Evolutionary conservation across 2,797 vertebrate genomes (phyloP).

Genomic region (Mus minutoides): DNA sequence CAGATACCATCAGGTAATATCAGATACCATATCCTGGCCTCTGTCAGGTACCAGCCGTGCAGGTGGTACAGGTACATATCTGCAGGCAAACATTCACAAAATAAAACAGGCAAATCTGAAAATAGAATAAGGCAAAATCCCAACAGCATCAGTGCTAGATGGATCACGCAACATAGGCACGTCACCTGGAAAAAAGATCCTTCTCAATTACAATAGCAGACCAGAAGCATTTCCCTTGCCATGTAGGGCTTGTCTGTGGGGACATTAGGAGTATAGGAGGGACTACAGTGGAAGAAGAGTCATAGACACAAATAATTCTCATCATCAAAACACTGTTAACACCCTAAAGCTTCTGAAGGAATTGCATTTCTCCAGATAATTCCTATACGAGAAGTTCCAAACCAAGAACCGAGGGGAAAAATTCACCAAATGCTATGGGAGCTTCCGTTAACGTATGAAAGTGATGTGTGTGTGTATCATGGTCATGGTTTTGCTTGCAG

Average conservation of each 20-base stretch:
- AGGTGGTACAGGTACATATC: background rate
- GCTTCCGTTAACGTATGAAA: background rate
- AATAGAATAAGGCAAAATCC: background rate
- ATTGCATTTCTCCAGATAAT: conserved; percentile 32
- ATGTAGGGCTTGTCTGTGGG: background rate
- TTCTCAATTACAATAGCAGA: conserved; percentile 30
- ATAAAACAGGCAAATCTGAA: background rate
- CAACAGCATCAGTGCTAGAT: background rate
- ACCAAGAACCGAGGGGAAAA: background rate
- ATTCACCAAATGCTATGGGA: conserved; percentile 28
- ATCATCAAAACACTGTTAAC: conserved; percentile 18
- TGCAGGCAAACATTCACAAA: background rate
- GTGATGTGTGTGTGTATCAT: background rate
- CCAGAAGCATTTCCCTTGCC: background rate
- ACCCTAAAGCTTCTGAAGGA: conserved; percentile 5
- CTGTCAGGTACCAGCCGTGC: background rate
- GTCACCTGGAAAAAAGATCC: background rate
- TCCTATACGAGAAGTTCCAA: background rate
- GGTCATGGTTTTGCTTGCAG: background rate
- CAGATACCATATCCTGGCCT: background rate
- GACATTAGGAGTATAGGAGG: background rate
- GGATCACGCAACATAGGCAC: conserved; percentile 3
- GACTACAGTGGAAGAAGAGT: background rate
- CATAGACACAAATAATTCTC: background rate
- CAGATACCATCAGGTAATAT: background rate